Conservation (phyloP, 2,113 vertebrate genomes). For the Zeus faber region DNA sequence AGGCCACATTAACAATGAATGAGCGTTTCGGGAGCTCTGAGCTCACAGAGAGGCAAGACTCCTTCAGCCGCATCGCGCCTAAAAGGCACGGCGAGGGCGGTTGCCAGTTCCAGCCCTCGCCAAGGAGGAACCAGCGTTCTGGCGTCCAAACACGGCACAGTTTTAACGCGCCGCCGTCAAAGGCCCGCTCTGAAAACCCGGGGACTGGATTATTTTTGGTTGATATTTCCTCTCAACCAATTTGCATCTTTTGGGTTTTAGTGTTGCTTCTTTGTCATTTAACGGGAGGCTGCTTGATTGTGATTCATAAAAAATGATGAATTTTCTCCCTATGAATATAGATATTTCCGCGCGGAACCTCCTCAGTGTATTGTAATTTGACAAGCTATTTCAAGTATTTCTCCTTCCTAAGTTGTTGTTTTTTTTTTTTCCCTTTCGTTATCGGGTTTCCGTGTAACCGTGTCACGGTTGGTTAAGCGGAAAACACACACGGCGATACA, state of each 20-base stretch:
- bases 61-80: conserved; percentile 44
- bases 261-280: background rate
- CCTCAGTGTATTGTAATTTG: too few species aligned
- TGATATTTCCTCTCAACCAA: background rate
- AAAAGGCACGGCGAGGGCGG: conserved; percentile 16
- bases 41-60: conserved; percentile 36
- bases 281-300: background rate
- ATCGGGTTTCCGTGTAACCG: too few species aligned
- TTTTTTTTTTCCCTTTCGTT: too few species aligned
- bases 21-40: conserved; percentile 28
- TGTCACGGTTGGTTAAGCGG: too few species aligned
- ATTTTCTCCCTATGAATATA: too few species aligned
- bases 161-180: background rate
- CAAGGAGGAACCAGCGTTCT: conserved; percentile 21
- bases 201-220: background rate
- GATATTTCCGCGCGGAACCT: too few species aligned
- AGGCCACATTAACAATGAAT: conserved; percentile 49
- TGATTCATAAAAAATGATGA: too few species aligned
- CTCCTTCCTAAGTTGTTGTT: too few species aligned
- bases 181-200: background rate
- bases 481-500: too few species aligned
- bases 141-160: conserved; percentile 27
- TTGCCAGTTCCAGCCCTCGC: conserved; percentile 24
- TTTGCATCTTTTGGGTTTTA: too few species aligned
- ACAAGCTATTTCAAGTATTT: too few species aligned